Conservation (phyloP, 2,888 invertebrate genomes). For the Polia nebulosa region DNA sequence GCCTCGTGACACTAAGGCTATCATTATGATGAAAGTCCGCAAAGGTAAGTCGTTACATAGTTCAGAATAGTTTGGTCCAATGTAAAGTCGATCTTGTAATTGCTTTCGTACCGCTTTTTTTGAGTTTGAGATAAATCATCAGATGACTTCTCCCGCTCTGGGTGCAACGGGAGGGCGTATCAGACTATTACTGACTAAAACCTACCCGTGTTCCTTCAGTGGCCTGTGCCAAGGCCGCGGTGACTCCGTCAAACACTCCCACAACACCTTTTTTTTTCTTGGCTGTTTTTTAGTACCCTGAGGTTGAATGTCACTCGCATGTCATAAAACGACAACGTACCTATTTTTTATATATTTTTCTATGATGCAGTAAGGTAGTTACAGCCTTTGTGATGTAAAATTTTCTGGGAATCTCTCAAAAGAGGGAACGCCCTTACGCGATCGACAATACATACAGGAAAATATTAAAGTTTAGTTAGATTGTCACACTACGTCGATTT, state of each 20-base stretch:
- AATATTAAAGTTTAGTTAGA: not conserved
- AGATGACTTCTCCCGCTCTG: too few relatives aligned
- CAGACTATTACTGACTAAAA: too few relatives aligned
- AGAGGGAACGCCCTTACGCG: too few relatives aligned
- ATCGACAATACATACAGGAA: not conserved
- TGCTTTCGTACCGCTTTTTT: not conserved
- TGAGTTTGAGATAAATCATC: too few relatives aligned
- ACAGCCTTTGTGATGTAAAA: not conserved
- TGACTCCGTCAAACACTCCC: too few relatives aligned
- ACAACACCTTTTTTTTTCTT: too few relatives aligned
- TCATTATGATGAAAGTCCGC: conserved; percentile 30
- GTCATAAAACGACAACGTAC: not conserved
- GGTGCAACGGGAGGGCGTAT: too few relatives aligned
- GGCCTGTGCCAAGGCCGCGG: too few relatives aligned
- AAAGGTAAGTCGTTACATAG: conserved; percentile 11
- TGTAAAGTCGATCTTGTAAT: not conserved
- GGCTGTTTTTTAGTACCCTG: not conserved
- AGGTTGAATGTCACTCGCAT: not conserved
- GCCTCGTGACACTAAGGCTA: conserved; percentile 23
- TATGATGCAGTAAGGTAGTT: not conserved
- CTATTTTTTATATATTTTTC: too few relatives aligned
- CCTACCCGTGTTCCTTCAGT: too few relatives aligned
- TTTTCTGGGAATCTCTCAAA: too few relatives aligned
- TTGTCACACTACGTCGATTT: not conserved
- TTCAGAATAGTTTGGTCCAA: not conserved